Base-by-base conservation (phyloP, 2,888 invertebrate species). In the Flexamia atlantica region DNA sequence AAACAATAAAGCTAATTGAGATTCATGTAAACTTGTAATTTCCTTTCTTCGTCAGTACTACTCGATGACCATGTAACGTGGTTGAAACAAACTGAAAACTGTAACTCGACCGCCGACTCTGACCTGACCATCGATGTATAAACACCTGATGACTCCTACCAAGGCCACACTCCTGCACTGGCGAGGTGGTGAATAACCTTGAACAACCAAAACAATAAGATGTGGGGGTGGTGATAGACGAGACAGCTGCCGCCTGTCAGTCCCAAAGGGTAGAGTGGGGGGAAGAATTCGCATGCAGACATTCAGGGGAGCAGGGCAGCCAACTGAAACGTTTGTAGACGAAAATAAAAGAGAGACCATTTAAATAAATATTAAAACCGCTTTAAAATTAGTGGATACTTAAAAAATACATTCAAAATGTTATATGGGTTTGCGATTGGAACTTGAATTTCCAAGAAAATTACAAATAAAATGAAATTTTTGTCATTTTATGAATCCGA, bases 301-400 rank as follows among this genome's bases (percentile, higher is more conserved):
- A 64, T 64, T 64, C 64, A 64, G 64, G 64, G 64, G 64, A 64
- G 64, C 64, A 64, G n/a, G 64, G 25, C 64, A 64, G 64, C 64
- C 64, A 64, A 64, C 64, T 64, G 42, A 76, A 76, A 32, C 76
- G 76, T 76, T 76, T 76, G 76, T 76, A 76, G 76, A 76, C 40
- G 76, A 76, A 76, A 76, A 76, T 40, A 76, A 76, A 76, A 76
- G 76, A 76, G 40, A 42, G 42, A 76, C 42, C 10, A 76, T 36
- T 76, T 40, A 76, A 76, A 76, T 76, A 76, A 76, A 76, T 42
- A 76, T 42, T 76, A 25, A 76, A 76, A 76, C 76, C 42, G 76
- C 76, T 76, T 72, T 72, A 72, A 72, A 72, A 72, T 72, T n/a
- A 72, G 36, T 23, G 74, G 30, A 72, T 40, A 72, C 36, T 72